Evolutionary conservation across 2,797 vertebrate species (phyloP).

Genomic region (Chiroxiphia lanceolata): DNA sequence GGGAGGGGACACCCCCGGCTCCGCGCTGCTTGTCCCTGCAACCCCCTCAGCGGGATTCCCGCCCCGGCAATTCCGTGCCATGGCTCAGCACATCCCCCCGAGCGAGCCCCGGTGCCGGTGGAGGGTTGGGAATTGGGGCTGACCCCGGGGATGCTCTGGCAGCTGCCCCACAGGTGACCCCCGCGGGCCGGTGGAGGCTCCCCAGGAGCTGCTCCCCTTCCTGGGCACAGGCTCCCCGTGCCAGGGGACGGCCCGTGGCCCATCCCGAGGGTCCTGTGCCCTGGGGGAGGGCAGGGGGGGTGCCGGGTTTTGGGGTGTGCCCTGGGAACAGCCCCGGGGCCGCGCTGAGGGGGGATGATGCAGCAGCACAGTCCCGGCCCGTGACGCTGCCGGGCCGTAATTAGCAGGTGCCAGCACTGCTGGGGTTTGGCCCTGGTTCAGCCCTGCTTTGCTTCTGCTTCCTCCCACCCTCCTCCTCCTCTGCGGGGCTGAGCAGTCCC

Average conservation of each 20-base stretch:
- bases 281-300: neutral
- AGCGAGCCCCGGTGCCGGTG: rapidly evolving
- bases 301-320: neutral
- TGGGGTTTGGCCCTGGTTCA: neutral
- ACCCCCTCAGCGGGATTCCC: rapidly evolving
- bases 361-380: neutral
- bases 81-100: neutral
- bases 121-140: neutral
- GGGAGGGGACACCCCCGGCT: neutral
- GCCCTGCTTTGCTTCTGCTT: neutral
- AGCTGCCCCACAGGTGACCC: neutral
- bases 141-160: neutral
- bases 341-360: neutral
- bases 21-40: rapidly evolving
- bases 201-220: no score
- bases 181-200: no score
- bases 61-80: neutral
- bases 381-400: rapidly evolving
- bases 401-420: neutral
- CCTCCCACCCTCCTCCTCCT: neutral
- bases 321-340: neutral
- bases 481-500: neutral
- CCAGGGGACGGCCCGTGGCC: no score
- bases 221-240: rapidly evolving
- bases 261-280: rapidly evolving